Base-by-base conservation (phyloP, 92 coral and sea anemone species). In the Micromussa lordhowensis region DNA sequence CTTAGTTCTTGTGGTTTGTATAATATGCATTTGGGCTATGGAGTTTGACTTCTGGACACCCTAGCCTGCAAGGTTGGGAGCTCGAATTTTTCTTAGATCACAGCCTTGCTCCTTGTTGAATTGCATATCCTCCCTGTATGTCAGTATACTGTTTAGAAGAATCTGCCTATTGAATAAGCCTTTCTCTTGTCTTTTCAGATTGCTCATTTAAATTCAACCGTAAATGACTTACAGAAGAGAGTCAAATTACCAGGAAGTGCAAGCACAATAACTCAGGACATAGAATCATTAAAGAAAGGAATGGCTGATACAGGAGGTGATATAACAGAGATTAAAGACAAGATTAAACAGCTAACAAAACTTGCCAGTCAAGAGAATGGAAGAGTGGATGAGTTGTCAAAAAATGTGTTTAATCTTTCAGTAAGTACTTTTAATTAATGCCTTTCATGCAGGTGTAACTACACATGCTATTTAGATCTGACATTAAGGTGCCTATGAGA, bases 241-340 rank as follows among this genome's bases (percentile, higher is more conserved):
- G 79, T 94, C 26, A 86, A 93, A 76, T 89, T 91, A 36, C 98
- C 98, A 8, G 78, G 87, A 85, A 93, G 96, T 82, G 94, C 89
- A 22, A 85, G 86, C 34, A 82, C 90, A 3, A 89, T 95, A n/a
- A 81, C 92, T 31, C 51, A 57, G 31, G 98, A 95, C 77, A 95
- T 95, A 35, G 88, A 86, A 14, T 89, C 86, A 76, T 88, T 95
- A 19, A 95, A 95, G 84, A 95, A 91, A 73, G 98, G 95, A 80
- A 95, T 95, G 98, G 98, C 98, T 0, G 98, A 95, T 68, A 93
- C 96, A 61, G 90, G 93, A 28, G 88, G 90, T 31, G 96, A 95
- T 57, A 95, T 95, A 58, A 95, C 96, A 0, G 96, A 92, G 53
- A 83, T 95, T 44, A 91, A 90, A 32, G 98, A 91, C 68, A 93